Base-by-base conservation (phyloP, 1,140 invertebrate species). In the Musca domestica region DNA sequence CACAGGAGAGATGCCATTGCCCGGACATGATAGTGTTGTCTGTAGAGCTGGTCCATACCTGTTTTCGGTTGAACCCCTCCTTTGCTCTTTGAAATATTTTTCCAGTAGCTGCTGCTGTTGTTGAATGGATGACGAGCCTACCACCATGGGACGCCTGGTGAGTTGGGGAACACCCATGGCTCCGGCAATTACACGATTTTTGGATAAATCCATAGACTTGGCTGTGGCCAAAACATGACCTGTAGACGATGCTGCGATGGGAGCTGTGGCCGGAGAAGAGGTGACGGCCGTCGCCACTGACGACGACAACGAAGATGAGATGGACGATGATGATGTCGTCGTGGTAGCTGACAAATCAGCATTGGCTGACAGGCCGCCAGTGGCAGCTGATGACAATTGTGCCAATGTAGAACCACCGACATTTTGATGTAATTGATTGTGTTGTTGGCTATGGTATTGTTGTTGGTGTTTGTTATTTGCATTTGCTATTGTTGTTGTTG, bases 361-460 rank as follows among this genome's bases (percentile, higher is more conserved):
- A 67, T 47, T 69, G 68, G 41, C 70, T 68, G 64, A 64, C 47
- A 67, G 20, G 70, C 77, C 77, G 47, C 77, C 78, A 52, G 74
- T 80, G 67, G 78, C 77, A 64, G 78, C 78, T 65, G 78, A 80
- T 54, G 77, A 80, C 14, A 80, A 74, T 68, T 76, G 78, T 10
- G 78, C 77, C 69, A 80, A 41, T 70, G 79, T 76, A 70, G 77
- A 79, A 72, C 75, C 77, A 74, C 27, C 56, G 54, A 47, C 48
- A 14, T 68, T 61, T 77, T 64, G 69, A 68, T 63, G 61, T 73
- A 41, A 25, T 27, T 41, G 34, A 41, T 66, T 47, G 7, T 69
- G 17, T 20, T 69, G 67, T 46, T 69, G 19, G 66, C 23, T 73
- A 67, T 70, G 52, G n/a, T 72, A 63, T 12, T 41, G 23, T 12